These are phyloP conservation scores for Cryptotermes secundus DNA, from an alignment of 1,140 invertebrate species.

Conservation along the genomic window DNA sequence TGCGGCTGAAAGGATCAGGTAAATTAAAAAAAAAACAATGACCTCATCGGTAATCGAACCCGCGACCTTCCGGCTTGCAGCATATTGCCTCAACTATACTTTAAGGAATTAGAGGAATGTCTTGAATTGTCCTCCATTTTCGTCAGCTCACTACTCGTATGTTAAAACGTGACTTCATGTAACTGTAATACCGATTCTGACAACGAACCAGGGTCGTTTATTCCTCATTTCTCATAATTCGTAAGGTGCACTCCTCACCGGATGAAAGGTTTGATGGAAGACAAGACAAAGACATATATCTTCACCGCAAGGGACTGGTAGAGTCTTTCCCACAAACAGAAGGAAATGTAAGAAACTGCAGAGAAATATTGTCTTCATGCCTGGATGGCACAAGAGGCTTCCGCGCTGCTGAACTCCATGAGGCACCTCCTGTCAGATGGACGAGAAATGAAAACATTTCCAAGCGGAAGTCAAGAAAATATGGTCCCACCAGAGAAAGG, in stretches of 20 bases:
- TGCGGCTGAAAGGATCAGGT: too few species aligned
- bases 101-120: too few species aligned
- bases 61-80: too few species aligned
- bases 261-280: background rate
- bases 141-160: too few species aligned
- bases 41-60: too few species aligned
- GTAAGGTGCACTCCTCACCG: background rate
- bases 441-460: background rate
- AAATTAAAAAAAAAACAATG: too few species aligned
- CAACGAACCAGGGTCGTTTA: background rate
- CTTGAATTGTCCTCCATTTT: too few species aligned
- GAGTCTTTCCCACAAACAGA: background rate
- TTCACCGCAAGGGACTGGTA: background rate
- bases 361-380: conserved; percentile 13
- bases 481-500: background rate
- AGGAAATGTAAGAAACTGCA: background rate
- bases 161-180: background rate
- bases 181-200: background rate
- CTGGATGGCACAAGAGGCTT: background rate
- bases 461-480: background rate
- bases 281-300: background rate
- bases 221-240: background rate
- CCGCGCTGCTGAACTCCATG: background rate
- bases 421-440: background rate
- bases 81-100: too few species aligned